Base-by-base conservation (phyloP, 2,888 invertebrate genomes). In the Metopia argyrocephala region DNA sequence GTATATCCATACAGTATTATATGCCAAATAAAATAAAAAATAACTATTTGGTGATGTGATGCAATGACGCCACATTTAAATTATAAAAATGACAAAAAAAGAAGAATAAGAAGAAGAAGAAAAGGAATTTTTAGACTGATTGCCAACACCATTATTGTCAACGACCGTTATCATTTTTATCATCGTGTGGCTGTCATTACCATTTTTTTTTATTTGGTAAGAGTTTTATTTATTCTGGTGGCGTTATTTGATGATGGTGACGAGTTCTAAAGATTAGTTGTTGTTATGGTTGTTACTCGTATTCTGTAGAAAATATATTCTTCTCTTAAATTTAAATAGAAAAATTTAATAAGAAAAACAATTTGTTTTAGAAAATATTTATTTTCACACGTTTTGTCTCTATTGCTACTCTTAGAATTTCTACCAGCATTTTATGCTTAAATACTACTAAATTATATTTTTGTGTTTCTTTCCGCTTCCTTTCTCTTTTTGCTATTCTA, bases 161-260 rank as follows among this genome's bases (percentile, higher is more conserved):
- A 38, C 38, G n/a, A 73, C 61, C 73, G 66, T 62, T n/a, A 66
- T 73, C 66, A 62, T 62, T 66, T 66, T 54, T 48, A 52, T 66
- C 46, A 73, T 38, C 21, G n/a, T n/a, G n/a, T n/a, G n/a, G n/a
- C n/a, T n/a, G n/a, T n/a, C 15, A 3, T 38, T 38, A 3, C 12
- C 15, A 15, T 38, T 21, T 20, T 9, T 20, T 15, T 15, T 38
- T 61, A 61, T 21, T 21, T 38, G 21, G 18, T 6, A 15, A 57
- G 27, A 6, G 28, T 20, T 21, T 38, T 4, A 4, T 38, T 4
- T 15, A 12, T 38, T 12, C 6, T 38, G 31, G 12, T 31, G 7
- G 31, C 7, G 1, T 31, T 7, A 12, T 31, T 31, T 7, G 38
- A 2, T 6, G 31, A n/a, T n/a, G 31, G 2, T 31, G 31, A 3